Conservation (phyloP, 2,797 vertebrate genomes). For the Characodon lateralis region DNA sequence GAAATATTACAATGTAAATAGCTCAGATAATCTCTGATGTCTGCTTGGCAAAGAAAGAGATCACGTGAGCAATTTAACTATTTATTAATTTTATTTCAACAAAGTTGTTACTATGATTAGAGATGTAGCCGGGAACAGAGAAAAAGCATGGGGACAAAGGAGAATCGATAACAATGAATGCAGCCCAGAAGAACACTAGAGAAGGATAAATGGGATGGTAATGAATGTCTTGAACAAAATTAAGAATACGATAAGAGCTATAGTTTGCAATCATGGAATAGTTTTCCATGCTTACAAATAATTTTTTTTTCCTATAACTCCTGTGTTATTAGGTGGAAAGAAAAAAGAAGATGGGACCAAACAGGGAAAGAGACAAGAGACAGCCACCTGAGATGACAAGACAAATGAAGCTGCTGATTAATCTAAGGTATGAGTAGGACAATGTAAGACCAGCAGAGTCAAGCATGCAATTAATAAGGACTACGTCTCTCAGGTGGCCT, state of each 20-base stretch:
- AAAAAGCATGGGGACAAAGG: not conserved
- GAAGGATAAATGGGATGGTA: not conserved
- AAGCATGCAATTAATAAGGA: too few relatives aligned
- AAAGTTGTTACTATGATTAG: not conserved
- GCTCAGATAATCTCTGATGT: not conserved
- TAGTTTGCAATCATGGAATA: not conserved
- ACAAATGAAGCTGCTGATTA: not conserved
- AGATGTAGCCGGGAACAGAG: too few relatives aligned
- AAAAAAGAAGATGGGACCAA: not conserved
- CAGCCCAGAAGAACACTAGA: not conserved
- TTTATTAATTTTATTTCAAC: not conserved
- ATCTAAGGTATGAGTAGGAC: too few relatives aligned
- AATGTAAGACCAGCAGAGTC: too few relatives aligned
- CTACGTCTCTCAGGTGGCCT: too few relatives aligned
- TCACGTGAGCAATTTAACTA: not conserved
- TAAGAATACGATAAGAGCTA: not conserved
- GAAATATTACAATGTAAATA: not conserved
- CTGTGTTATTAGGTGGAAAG: not conserved
- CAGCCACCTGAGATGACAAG: not conserved
- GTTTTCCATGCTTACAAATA: not conserved
- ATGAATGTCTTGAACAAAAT: not conserved
- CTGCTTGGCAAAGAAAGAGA: not conserved
- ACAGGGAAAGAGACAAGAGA: not conserved
- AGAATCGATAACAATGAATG: not conserved
- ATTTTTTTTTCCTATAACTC: not conserved